These are phyloP conservation scores for Lithodes maja DNA, from an alignment of 2,888 invertebrate genomes.

Conservation along the genomic window DNA sequence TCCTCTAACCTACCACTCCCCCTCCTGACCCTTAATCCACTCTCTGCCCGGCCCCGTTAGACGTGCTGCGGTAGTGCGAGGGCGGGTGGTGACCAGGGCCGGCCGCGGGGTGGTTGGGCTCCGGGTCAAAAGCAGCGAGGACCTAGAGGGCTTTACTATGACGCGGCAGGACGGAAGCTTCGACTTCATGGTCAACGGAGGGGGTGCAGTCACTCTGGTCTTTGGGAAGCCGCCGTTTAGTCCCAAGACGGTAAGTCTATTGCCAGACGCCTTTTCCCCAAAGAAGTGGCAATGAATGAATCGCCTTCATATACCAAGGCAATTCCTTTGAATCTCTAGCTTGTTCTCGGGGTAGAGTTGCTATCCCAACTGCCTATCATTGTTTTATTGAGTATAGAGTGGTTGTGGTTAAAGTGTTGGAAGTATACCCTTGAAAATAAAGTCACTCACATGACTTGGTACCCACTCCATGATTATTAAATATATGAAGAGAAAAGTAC, in stretches of 20 bases:
- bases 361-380: too few species aligned
- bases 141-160: conserved; percentile 94
- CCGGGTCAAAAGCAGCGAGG: conserved; percentile 85
- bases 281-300: too few species aligned
- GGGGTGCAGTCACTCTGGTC: conserved; percentile 95
- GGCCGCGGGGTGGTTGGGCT: conserved; percentile 97
- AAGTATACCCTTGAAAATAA: too few species aligned
- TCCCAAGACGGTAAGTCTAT: conserved; percentile 75
- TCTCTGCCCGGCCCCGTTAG: conserved; percentile 33
- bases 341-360: too few species aligned
- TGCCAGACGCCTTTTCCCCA: background rate
- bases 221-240: conserved; percentile 95
- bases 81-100: conserved; percentile 92
- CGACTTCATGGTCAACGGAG: conserved; percentile 99
- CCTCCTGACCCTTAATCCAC: background rate
- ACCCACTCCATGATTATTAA: too few species aligned
- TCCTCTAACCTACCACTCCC: background rate
- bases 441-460: too few species aligned
- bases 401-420: too few species aligned
- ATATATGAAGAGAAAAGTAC: too few species aligned
- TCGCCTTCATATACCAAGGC: too few species aligned
- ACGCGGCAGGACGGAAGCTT: conserved; percentile 96
- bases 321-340: too few species aligned
- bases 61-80: conserved; percentile 93
- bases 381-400: too few species aligned